Conservation (phyloP, 2,797 vertebrate species). For the Carapus acus region DNA sequence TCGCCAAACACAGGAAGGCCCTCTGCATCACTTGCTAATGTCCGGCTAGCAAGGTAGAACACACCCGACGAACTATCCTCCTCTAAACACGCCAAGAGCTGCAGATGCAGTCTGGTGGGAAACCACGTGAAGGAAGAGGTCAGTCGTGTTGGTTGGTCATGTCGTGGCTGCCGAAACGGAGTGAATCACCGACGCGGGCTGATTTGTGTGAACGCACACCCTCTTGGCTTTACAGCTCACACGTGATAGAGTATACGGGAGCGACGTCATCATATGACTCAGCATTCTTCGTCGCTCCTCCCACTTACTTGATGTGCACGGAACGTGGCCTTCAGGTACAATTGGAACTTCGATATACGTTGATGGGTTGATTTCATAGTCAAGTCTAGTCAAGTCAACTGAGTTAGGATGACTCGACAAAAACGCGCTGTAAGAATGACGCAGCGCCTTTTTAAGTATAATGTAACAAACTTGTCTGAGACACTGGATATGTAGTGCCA, state of each 20-base stretch:
- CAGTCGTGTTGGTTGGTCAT: not conserved
- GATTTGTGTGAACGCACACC: conserved; percentile 32
- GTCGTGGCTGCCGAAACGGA: not conserved
- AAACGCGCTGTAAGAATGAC: too few species aligned
- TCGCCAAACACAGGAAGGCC: conserved; percentile 40
- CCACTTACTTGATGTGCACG: conserved; percentile 9
- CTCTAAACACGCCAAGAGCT: not conserved
- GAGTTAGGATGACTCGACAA: too few species aligned
- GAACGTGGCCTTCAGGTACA: too few species aligned
- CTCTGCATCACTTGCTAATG: conserved; percentile 63
- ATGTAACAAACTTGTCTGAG: too few species aligned
- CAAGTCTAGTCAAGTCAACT: too few species aligned
- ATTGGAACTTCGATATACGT: too few species aligned
- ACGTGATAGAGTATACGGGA: conserved; percentile 53
- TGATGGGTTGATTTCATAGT: too few species aligned
- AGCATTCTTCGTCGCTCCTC: conserved; percentile 46
- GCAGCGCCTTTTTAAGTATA: too few species aligned
- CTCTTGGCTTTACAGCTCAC: conserved; percentile 29
- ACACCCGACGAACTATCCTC: conserved; percentile 8
- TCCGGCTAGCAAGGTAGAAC: conserved; percentile 38
- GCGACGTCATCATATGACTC: conserved; percentile 69
- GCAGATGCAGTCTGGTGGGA: not conserved
- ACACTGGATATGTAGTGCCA: too few species aligned
- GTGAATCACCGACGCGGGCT: not conserved
- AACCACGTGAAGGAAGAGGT: conserved; percentile 2